Evolutionary conservation across 2,888 invertebrate species (phyloP).

Genomic region (Machimus atricapillus): DNA sequence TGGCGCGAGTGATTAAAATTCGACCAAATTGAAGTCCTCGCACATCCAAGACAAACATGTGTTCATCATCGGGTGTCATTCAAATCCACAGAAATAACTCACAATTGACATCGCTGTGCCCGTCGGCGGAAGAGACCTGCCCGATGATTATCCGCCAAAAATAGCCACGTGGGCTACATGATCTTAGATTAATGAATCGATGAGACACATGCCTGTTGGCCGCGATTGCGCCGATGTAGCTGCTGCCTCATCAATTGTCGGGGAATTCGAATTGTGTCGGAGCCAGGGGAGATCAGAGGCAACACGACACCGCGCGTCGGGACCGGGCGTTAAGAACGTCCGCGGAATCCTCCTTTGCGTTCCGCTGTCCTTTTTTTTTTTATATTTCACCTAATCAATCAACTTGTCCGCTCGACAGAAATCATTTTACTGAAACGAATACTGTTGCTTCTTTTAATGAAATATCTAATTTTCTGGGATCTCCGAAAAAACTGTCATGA

Average conservation of each 20-base stretch:
- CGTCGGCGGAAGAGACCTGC: constrained; percentile 21
- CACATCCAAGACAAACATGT: constrained; percentile 52
- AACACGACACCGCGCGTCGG: background rate
- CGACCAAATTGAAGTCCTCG: constrained; percentile 34
- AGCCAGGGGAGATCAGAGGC: background rate
- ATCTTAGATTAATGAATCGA: constrained; percentile 41
- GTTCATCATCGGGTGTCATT: constrained; percentile 55
- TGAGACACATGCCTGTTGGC: constrained; percentile 32
- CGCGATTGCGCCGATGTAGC: constrained; percentile 12
- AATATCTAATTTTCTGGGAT: constrained; percentile 31
- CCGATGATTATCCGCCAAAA: constrained; percentile 41
- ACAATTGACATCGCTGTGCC: constrained; percentile 46
- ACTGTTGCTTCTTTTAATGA: constrained; percentile 21
- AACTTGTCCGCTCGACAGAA: constrained; percentile 39
- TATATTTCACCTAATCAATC: constrained; percentile 41
- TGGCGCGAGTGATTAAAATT: constrained; percentile 28
- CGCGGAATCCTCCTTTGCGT: background rate
- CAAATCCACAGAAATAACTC: constrained; percentile 48
- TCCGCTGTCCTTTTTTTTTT: constrained; percentile 5
- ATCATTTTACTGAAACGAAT: constrained; percentile 39
- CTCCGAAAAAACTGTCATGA: background rate
- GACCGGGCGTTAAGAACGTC: background rate
- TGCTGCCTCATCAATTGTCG: constrained; percentile 30
- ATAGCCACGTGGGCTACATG: constrained; percentile 32
- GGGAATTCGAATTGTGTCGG: constrained; percentile 16